A percentile compares a stretch with the other conserved stretches of the same genome.
Evolutionary conservation across 2,888 invertebrate species (phyloP).

Genomic region (Elysia crispata): DNA sequence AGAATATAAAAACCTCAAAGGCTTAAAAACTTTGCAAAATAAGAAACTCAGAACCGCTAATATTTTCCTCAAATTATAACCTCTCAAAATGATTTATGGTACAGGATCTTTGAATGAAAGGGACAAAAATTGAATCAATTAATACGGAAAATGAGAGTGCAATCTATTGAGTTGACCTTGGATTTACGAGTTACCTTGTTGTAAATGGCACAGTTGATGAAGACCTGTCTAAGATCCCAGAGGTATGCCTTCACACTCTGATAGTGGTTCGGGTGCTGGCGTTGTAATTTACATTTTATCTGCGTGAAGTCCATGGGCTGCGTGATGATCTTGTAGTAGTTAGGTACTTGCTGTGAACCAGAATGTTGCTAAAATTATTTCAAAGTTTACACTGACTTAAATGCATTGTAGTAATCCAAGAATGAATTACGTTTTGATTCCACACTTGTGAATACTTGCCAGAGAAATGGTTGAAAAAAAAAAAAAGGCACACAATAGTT

Average conservation of each 20-base stretch:
- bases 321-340: conserved; percentile 85
- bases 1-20: no score
- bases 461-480: neutral
- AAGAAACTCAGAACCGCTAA: no score
- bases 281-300: conserved; percentile 88
- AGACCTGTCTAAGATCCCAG: conserved; percentile 89
- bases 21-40: no score
- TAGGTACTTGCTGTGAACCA: conserved; percentile 80
- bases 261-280: conserved; percentile 86
- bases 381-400: neutral
- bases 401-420: neutral
- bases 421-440: neutral
- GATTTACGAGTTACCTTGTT: conserved; percentile 91
- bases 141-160: no score
- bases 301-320: conserved; percentile 91
- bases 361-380: neutral
- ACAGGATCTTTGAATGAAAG: no score
- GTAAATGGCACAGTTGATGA: conserved; percentile 90
- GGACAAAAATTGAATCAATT: no score
- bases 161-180: no score
- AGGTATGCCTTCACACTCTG: conserved; percentile 86
- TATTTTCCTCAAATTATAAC: no score
- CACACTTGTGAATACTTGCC: neutral
- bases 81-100: no score
- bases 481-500: no score